Evolutionary conservation across 1,140 invertebrate species (phyloP), one percentile per base, ranked within the genome.

Genomic region (Dufourea novaeangliae): DNA sequence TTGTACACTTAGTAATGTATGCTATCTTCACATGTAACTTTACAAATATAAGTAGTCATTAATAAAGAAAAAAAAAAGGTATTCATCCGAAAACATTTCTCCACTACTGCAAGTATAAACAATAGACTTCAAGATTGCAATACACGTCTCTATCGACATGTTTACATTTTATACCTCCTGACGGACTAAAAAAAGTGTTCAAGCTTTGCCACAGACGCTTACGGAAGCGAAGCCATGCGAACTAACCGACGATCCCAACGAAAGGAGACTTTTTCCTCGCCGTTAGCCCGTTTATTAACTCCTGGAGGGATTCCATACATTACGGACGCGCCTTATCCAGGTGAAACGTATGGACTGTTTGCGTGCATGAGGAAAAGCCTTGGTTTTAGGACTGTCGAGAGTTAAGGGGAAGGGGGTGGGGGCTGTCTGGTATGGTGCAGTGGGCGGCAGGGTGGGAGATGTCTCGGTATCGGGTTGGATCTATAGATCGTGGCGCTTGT

Each of bases 311-410:
- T 88, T 85, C 87, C 88, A 85, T 82, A 84, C 78, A 87, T 88
- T 86, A 85, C 56, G 79, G 87, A 89, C 88, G 88, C 86, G 87
- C 64, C 87, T 81, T 64, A 77, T 86, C 80, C 83, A 87, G 84
- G 82, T 88, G 87, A 89, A 89, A 89, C 88, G 87, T 89, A 89
- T 88, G 87, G 87, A 87, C 87, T 87, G 85, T 88, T 89, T 80
- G 88, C 88, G 88, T 89, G 88, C 87, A 82, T 79, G 78, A 80
- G 73, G 78, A 75, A 80, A 78, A 70, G 59, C 59, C 64, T 41
- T 46, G 73, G 64, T 64, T 57, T 46, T 68, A 57, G 70, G 71
- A 57, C 27, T 66, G 54, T 50, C 46, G 71, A 56, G 46, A 50
- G n/a, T n/a, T n/a, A n/a, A n/a, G n/a, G n/a, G n/a, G n/a, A n/a